phyloP scores from a whole-genome alignment of 2,888 invertebrate genomes.

The Tachina lurida region DNA sequence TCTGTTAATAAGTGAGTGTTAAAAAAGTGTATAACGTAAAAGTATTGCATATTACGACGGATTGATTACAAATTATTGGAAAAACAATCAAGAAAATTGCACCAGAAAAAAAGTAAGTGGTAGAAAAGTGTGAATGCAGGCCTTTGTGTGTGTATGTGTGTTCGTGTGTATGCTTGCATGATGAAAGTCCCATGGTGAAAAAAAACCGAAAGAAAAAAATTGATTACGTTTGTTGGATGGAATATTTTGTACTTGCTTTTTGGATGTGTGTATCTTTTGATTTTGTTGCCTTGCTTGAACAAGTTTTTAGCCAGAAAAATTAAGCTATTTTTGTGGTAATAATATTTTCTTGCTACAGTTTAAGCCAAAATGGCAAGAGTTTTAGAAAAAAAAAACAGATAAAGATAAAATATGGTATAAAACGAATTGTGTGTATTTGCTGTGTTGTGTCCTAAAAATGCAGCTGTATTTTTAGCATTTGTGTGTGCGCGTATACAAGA shows the following conservation, averaged over 20 bases:
- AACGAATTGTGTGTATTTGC: neutral
- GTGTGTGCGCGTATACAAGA: constrained; percentile 6
- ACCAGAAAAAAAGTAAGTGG: constrained; percentile 50
- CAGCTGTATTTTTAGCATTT: constrained; percentile 3
- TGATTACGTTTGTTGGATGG: constrained; percentile 37
- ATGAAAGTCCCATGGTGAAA: neutral
- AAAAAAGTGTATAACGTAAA: constrained; percentile 18
- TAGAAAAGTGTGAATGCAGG: constrained; percentile 20
- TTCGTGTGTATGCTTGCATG: constrained; percentile 3
- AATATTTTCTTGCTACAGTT: constrained; percentile 16
- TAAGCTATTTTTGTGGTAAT: constrained; percentile 5
- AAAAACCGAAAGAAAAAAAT: constrained; percentile 15
- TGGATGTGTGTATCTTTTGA: constrained; percentile 10
- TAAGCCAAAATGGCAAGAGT: constrained; percentile 5
- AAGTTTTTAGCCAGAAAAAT: constrained; percentile 8
- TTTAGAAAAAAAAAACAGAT: neutral
- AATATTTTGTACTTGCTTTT: constrained; percentile 6
- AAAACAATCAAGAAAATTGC: constrained; percentile 3
- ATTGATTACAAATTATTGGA: constrained; percentile 4
- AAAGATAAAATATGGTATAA: neutral
- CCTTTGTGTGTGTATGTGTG: constrained; percentile 10
- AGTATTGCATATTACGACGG: constrained; percentile 1
- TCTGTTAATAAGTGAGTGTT: neutral
- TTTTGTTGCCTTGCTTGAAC: constrained; percentile 20
- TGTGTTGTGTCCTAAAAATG: constrained; percentile 26